phyloP scores from a whole-genome alignment of 2,797 vertebrate genomes.

The Synanceia verrucosa region DNA sequence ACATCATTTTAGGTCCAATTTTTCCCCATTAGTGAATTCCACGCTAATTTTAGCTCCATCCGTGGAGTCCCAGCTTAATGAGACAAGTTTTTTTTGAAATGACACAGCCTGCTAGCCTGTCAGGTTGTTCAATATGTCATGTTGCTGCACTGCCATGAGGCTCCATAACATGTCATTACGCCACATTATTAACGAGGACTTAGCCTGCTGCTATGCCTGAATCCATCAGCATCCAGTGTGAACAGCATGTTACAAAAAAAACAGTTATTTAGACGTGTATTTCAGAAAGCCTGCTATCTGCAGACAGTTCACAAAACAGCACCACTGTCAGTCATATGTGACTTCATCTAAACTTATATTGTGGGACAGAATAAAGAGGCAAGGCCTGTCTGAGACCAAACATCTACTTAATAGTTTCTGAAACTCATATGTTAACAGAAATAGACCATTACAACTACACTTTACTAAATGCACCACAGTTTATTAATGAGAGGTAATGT shows the following conservation, averaged over 20 bases:
- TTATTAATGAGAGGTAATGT: too few species aligned
- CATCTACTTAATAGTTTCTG: too few species aligned
- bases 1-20: constrained; percentile 40
- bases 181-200: constrained; percentile 10
- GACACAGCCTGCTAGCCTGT: constrained; percentile 13
- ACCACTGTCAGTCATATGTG: neutral
- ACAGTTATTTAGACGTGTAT: neutral
- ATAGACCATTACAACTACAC: too few species aligned
- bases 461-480: too few species aligned
- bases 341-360: neutral
- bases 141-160: constrained; percentile 23
- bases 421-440: too few species aligned
- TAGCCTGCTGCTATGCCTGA: constrained; percentile 47
- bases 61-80: constrained; percentile 26
- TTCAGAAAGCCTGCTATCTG: neutral
- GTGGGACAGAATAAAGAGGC: neutral
- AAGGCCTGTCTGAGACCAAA: neutral
- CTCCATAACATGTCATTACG: constrained; percentile 40
- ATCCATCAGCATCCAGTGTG: constrained; percentile 33
- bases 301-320: neutral
- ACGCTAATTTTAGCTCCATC: constrained; percentile 44
- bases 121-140: constrained; percentile 23
- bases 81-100: constrained; percentile 24
- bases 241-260: constrained; percentile 26
- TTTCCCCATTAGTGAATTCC: constrained; percentile 30